Conservation (phyloP, 2,797 vertebrate genomes). For the Sebastes steindachneri region DNA sequence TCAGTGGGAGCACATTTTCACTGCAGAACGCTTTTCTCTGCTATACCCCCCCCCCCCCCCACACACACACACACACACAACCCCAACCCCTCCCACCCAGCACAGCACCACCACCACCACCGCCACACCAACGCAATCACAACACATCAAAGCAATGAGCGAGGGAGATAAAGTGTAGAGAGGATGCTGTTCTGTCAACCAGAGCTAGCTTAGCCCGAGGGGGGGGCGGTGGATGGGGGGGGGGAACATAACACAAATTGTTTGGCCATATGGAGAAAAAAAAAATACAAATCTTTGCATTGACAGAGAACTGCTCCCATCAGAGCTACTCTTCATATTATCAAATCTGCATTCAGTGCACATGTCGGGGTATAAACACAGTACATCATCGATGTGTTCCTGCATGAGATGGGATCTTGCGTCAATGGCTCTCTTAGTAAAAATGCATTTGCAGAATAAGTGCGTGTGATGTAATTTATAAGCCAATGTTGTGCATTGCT, state of each 20-base stretch:
- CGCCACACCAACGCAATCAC: constrained; percentile 76
- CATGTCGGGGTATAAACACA: not conserved
- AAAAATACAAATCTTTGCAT: constrained; percentile 18
- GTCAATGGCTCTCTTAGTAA: not conserved
- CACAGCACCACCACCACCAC: constrained; percentile 49
- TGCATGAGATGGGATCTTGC: not conserved
- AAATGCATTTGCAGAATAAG: not conserved
- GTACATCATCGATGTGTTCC: not conserved
- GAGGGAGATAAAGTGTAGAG: constrained; percentile 70
- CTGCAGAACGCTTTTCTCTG: constrained; percentile 80
- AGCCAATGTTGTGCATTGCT: not conserved
- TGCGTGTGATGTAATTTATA: not conserved
- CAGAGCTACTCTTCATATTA: not conserved
- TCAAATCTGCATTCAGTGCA: constrained; percentile 5
- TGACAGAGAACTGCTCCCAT: not conserved
- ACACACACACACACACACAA: too few species aligned
- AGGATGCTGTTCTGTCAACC: constrained; percentile 65
- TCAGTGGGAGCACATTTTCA: constrained; percentile 84
- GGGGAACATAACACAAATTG: constrained; percentile 24
- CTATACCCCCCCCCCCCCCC: constrained; percentile 27
- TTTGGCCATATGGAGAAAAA: constrained; percentile 35
- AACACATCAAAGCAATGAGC: constrained; percentile 81
- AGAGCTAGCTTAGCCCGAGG: constrained; percentile 51
- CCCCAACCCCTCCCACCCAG: not conserved
- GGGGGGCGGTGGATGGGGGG: not conserved